Conservation (phyloP, 2,888 invertebrate species). For the Horisme vitalbata region DNA sequence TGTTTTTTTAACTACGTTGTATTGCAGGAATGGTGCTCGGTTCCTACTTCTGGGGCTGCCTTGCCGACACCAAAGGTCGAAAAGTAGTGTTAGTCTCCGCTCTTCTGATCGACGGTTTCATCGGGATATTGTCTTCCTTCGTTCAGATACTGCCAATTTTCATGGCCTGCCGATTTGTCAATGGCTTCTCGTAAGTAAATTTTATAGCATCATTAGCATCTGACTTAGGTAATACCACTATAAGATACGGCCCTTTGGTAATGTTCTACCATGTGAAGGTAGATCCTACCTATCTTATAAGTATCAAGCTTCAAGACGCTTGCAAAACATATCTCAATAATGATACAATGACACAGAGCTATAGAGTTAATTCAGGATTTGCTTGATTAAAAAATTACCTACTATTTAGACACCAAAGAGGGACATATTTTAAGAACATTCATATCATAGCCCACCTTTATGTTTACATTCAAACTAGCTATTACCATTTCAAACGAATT, state of each 20-base stretch:
- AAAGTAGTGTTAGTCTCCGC: slow-evolving; percentile 88
- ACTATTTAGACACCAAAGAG: neutral
- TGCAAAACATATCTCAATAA: no score
- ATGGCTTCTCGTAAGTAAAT: slow-evolving; percentile 89
- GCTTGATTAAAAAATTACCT: no score
- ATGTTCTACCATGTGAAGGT: no score
- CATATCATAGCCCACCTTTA: slow-evolving; percentile 18
- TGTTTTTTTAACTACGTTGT: no score
- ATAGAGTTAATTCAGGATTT: no score
- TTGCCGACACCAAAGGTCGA: slow-evolving; percentile 92
- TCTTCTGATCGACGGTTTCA: slow-evolving; percentile 87
- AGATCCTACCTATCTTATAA: no score
- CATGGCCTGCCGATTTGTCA: slow-evolving; percentile 88
- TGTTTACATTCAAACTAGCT: slow-evolving; percentile 18
- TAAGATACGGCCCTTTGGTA: no score
- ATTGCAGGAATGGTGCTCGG: slow-evolving; percentile 89
- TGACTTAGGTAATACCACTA: no score
- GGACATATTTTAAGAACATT: neutral
- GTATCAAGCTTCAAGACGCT: no score
- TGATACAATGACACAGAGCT: no score
- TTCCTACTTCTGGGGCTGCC: slow-evolving; percentile 92
- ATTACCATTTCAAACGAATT: slow-evolving; percentile 26
- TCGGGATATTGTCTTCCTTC: slow-evolving; percentile 88
- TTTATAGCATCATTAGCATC: neutral
- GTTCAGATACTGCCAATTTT: slow-evolving; percentile 88